Evolutionary conservation across 1,140 invertebrate species (phyloP).

Genomic region (Drosophila repleta): DNA sequence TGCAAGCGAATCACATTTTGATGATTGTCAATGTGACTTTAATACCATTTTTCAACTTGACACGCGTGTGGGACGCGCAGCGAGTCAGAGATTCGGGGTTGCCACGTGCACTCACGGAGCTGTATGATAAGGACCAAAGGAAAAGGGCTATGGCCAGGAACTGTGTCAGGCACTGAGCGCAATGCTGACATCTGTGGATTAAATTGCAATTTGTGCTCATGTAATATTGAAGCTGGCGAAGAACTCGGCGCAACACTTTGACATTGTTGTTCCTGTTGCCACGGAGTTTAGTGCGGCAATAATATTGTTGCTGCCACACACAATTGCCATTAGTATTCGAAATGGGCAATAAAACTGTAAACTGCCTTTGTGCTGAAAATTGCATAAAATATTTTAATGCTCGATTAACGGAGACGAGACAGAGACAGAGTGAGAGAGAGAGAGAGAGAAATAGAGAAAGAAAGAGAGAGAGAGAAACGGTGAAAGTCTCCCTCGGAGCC

Average conservation of each 20-base stretch:
- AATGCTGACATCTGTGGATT: slow-evolving; percentile 84
- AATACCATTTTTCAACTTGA: slow-evolving; percentile 83
- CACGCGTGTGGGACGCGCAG: slow-evolving; percentile 32
- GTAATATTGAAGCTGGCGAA: slow-evolving; percentile 72
- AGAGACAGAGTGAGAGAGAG: background rate
- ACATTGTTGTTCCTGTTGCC: slow-evolving; percentile 39
- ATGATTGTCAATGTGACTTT: slow-evolving; percentile 84
- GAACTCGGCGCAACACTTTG: slow-evolving; percentile 45
- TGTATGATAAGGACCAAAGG: slow-evolving; percentile 12
- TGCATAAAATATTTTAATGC: slow-evolving; percentile 77
- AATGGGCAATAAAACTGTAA: slow-evolving; percentile 78
- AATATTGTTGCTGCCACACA: slow-evolving; percentile 28
- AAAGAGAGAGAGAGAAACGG: background rate
- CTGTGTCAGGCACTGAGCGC: slow-evolving; percentile 60
- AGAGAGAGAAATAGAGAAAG: background rate
- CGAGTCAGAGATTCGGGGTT: slow-evolving; percentile 11
- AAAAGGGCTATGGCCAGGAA: slow-evolving; percentile 53
- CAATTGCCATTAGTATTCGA: slow-evolving; percentile 70
- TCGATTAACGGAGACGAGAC: slow-evolving; percentile 54
- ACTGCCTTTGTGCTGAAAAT: slow-evolving; percentile 58
- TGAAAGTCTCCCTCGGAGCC: too few relatives aligned
- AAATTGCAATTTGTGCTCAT: slow-evolving; percentile 84
- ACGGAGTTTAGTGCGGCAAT: slow-evolving; percentile 11
- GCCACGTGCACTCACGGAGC: slow-evolving; percentile 56
- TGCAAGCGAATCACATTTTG: slow-evolving; percentile 81